Base-by-base conservation (phyloP, 2,797 vertebrate genomes). In the Rhinophrynus dorsalis region DNA sequence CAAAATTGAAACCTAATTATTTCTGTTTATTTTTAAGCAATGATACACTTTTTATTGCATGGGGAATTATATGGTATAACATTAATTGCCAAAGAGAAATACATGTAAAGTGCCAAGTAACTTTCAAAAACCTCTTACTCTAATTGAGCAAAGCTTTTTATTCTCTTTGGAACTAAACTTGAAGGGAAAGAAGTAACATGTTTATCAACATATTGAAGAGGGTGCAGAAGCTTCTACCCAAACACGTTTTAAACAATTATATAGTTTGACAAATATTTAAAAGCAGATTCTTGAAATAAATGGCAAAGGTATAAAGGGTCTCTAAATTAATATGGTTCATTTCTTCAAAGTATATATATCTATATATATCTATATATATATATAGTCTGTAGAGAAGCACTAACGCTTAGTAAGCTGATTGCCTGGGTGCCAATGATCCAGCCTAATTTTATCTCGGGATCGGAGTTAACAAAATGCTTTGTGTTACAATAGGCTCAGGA, bases 11-110 rank as follows among this genome's bases (percentile, higher is more conserved):
- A 59, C 44, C 69, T 66, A 65, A 73, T 73, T 73, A 73, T 65
- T 73, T 66, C 48, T 65, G 52, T 63, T 65, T 73, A 73, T 73
- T 65, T 65, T 65, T 58, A 71, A 71, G 59, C 54, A 73, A 33
- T 73, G 69, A 65, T 61, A 73, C 21, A 73, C 52, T 73, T 73
- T 73, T 26, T 66, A 73, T 65, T 64, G 54, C 68, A 72, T 51
- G 8, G 54, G 61, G 54, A n/a, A 73, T 73, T 73, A 73, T 35
- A 27, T 62, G 21, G 37, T 59, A 59, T 26, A 73, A 18, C 42
- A 59, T 42, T 73, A 73, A 66, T 59, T 66, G 69, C 29, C 61
- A 42, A 52, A 52, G 52, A 56, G 10, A 15, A 18, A 55, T 57
- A 64, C 52, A 33, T 26, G 3, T 9, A 42, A 17, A 20, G 21